Evolutionary conservation across 2,113 vertebrate genomes (phyloP).

Genomic region (Tenrec ecaudatus): DNA sequence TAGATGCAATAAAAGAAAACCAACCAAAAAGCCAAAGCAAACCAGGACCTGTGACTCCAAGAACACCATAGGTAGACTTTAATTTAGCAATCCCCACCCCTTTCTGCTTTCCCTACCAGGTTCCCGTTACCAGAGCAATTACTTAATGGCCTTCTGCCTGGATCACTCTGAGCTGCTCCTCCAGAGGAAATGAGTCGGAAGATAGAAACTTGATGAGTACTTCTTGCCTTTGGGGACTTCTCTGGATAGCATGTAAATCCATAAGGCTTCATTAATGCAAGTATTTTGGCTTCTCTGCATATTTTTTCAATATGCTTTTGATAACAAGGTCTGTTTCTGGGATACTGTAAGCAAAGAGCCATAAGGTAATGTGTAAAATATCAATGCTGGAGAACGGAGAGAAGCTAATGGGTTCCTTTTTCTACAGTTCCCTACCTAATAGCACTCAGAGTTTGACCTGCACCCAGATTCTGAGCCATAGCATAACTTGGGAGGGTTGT

Average conservation of each 20-base stretch:
- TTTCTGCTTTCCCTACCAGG: neutral
- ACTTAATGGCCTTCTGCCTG: constrained; percentile 43
- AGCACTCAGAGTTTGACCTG: neutral
- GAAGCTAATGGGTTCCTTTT: neutral
- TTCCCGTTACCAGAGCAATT: constrained; percentile 46
- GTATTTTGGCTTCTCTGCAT: constrained; percentile 45
- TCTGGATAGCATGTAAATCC: constrained; percentile 5
- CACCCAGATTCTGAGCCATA: neutral
- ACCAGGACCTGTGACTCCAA: no score
- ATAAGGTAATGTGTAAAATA: neutral
- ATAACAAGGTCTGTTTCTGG: constrained; percentile 34
- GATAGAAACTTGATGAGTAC: neutral
- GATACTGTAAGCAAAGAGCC: constrained; percentile 46
- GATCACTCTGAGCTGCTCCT: constrained; percentile 42
- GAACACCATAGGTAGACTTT: constrained; percentile 10
- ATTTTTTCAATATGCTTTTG: constrained; percentile 55
- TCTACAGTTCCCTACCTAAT: neutral
- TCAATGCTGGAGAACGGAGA: neutral
- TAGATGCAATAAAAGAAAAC: no score
- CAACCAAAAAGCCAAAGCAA: no score
- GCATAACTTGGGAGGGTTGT: neutral
- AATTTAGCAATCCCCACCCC: neutral
- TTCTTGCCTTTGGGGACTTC: constrained; percentile 21
- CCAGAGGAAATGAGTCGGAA: constrained; percentile 64
- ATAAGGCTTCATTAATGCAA: constrained; percentile 33